Evolutionary conservation across 2,888 invertebrate genomes (phyloP).

Genomic region (Cabera pusaria): DNA sequence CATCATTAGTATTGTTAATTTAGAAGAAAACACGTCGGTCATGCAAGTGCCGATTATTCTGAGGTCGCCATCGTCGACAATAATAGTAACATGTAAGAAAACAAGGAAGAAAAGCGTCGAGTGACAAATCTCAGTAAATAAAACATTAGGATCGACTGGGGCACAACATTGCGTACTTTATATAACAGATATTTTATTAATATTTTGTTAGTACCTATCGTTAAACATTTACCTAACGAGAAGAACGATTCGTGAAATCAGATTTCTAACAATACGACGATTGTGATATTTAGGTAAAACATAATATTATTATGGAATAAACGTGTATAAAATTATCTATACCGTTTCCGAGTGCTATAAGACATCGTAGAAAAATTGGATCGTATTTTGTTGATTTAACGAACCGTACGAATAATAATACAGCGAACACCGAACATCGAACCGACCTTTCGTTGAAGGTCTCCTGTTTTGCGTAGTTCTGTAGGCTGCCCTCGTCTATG

Average conservation of each 20-base stretch:
- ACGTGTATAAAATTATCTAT: no score
- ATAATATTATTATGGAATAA: neutral
- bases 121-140: conserved; percentile 70
- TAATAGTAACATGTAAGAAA: conserved; percentile 49
- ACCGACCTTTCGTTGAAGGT: conserved; percentile 98
- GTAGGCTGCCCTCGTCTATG: conserved; percentile 98
- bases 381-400: conserved; percentile 19
- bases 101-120: conserved; percentile 65
- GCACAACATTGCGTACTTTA: conserved; percentile 91
- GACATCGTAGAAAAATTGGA: no score
- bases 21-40: conserved; percentile 57
- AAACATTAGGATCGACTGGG: conserved; percentile 87
- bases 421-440: conserved; percentile 61
- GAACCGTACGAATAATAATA: conserved; percentile 23
- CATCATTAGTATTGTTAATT: conserved; percentile 66
- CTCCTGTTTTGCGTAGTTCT: conserved; percentile 97
- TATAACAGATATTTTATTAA: conserved; percentile 45
- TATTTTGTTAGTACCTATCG: conserved; percentile 27
- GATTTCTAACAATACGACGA: conserved; percentile 1
- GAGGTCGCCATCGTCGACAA: conserved; percentile 13
- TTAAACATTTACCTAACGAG: conserved; percentile 17
- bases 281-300: no score
- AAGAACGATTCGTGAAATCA: conserved; percentile 28
- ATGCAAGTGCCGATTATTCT: conserved; percentile 61
- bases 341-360: no score